These are phyloP conservation scores for Phrynocephalus versicolor DNA, from an alignment of 2,113 vertebrate species.

Conservation along the genomic window DNA sequence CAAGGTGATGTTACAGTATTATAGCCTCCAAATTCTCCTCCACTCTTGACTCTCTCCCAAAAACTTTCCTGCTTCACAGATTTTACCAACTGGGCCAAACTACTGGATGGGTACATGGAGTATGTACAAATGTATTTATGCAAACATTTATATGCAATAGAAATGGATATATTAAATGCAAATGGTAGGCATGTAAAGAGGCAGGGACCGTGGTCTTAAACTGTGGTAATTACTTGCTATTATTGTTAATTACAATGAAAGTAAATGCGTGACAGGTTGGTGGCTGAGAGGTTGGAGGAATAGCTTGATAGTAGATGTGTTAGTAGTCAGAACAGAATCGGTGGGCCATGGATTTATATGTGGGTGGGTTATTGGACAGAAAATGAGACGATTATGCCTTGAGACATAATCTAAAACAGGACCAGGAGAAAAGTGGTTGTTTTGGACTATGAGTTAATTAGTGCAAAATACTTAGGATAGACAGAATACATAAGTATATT, in stretches of 20 bases:
- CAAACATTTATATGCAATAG: not conserved
- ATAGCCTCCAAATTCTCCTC: not conserved
- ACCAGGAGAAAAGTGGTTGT: not conserved
- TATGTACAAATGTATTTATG: not conserved
- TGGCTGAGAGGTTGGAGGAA: not conserved
- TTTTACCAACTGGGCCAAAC: not conserved
- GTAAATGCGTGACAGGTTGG: not conserved
- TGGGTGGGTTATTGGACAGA: not conserved
- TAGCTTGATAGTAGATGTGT: not conserved
- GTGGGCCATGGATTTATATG: too few relatives aligned
- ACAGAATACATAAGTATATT: not conserved
- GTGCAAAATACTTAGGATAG: not conserved
- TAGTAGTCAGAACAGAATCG: not conserved
- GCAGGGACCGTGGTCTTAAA: not conserved
- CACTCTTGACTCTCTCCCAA: not conserved
- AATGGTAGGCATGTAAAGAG: not conserved
- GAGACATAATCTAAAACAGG: not conserved
- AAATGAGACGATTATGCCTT: not conserved
- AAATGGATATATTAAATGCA: not conserved
- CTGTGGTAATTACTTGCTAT: not conserved
- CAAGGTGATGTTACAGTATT: not conserved
- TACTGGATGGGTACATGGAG: not conserved
- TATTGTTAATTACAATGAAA: conserved; percentile 1
- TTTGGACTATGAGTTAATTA: not conserved
- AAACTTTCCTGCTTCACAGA: not conserved